Evolutionary conservation across 1,140 invertebrate genomes (phyloP).

Genomic region (Schlechtendalia chinensis): DNA sequence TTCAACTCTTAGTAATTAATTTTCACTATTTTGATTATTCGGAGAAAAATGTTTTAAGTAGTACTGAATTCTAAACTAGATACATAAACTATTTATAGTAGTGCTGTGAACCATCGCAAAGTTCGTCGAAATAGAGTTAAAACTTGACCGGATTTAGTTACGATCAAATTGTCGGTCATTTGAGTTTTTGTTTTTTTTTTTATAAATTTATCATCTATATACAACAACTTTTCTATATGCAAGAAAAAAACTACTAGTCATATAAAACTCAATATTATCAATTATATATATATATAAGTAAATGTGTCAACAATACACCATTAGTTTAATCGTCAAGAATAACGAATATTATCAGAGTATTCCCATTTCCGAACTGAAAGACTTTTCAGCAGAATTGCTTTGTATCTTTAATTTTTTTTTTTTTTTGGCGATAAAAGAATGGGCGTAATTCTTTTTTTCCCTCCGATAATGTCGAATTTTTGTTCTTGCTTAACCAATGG

Average conservation of each 20-base stretch:
- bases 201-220: too few species aligned
- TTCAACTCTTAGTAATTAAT: not conserved
- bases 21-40: not conserved
- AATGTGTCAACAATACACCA: conserved; percentile 30
- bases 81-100: too few species aligned
- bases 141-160: too few species aligned
- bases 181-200: too few species aligned
- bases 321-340: not conserved
- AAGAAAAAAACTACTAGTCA: not conserved
- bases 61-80: not conserved
- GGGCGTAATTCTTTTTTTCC: conserved; percentile 41
- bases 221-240: too few species aligned
- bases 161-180: too few species aligned
- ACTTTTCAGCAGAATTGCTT: conserved; percentile 1
- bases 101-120: too few species aligned
- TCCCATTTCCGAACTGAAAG: not conserved
- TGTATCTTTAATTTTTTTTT: conserved; percentile 1
- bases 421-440: conserved; percentile 43
- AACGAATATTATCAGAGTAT: not conserved
- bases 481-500: conserved; percentile 11
- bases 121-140: too few species aligned
- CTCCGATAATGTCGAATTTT: conserved; percentile 31
- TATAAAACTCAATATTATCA: conserved; percentile 27
- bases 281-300: conserved; percentile 24
- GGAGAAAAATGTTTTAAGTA: not conserved